Evolutionary conservation across 2,888 invertebrate genomes (phyloP).

Genomic region (Drosophila siamana): DNA sequence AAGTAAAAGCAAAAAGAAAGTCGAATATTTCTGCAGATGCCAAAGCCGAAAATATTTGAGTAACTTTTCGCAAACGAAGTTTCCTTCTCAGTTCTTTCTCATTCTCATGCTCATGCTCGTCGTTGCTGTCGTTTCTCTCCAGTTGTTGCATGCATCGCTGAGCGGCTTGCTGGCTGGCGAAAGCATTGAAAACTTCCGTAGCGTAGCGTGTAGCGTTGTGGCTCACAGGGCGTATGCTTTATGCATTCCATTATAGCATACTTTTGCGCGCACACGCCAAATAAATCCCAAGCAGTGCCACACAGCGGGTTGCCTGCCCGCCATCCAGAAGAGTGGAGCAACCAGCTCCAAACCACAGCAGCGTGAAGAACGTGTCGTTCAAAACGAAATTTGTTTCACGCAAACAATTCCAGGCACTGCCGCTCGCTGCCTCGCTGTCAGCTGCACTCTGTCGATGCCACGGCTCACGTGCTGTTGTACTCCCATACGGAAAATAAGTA

Average conservation of each 20-base stretch:
- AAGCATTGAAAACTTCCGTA: constrained; percentile 20
- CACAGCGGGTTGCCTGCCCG: constrained; percentile 5
- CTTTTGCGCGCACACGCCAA: constrained; percentile 65
- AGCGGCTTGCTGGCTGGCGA: constrained; percentile 12
- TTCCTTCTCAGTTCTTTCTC: not conserved
- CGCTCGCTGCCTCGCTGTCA: constrained; percentile 50
- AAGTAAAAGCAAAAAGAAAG: not conserved
- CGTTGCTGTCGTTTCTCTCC: not conserved
- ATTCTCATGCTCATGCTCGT: not conserved
- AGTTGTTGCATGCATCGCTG: constrained; percentile 29
- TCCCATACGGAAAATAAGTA: not conserved
- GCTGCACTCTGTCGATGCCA: constrained; percentile 32
- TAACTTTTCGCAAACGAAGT: constrained; percentile 15
- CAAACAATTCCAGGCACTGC: constrained; percentile 54
- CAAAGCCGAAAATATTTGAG: constrained; percentile 20
- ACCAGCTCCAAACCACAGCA: constrained; percentile 22
- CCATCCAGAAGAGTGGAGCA: not conserved
- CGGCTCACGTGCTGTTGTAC: constrained; percentile 39
- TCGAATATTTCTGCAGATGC: constrained; percentile 12
- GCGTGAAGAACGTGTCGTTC: constrained; percentile 47
- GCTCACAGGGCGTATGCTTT: constrained; percentile 68
- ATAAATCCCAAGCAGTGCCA: constrained; percentile 38
- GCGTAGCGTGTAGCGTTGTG: constrained; percentile 18
- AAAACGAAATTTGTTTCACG: constrained; percentile 66
- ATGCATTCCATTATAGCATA: constrained; percentile 75